Evolutionary conservation across 2,888 invertebrate genomes (phyloP), one percentile per base, ranked within the genome.

Genomic region (Drosophila pegasa): DNA sequence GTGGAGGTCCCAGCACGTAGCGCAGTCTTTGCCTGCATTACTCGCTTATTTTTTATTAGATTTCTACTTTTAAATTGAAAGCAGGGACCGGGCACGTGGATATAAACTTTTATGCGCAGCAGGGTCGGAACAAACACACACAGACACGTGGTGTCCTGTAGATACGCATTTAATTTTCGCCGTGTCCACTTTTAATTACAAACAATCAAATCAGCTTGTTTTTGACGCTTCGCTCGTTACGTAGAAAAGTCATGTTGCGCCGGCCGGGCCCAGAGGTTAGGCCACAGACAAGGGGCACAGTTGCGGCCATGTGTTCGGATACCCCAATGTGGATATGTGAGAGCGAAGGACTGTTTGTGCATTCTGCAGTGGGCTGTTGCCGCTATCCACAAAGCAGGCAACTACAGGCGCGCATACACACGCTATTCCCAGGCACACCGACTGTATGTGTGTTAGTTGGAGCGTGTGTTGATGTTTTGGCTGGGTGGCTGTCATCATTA

Each of bases 191-290:
- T 88, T 89, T 89, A 88, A 88, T 88, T 88, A 89, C 78, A 87
- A 86, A 86, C 90, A 88, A 88, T 88, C 90, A 88, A 88, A 89
- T 80, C 89, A 83, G 80, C 75, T 80, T 85, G 78, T 74, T 71
- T 71, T 75, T 80, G 76, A 68, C 55, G 59, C 31, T 57, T 41
- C 37, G 70, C 55, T 47, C 40, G 31, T 41, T 47, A 40, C 41
- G 55, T 48, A 55, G 64, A 48, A 64, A 64, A 51, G 48, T 57
- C 68, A 52, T 56, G 45, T 22, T 35, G 20, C 33, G 20, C 9
- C 16, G 6, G n/a, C 20, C n/a, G 20, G 27, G 5, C 27, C n/a
- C 18, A 9, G 33, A 25, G 18, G 27, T 22, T 16, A n/a, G 35
- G 7, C 10, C 22, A 33, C n/a, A 52, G 22, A 12, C 9, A 5